A percentile compares a stretch with the other conserved stretches of the same genome.
Conservation (phyloP, 2,888 invertebrate species). For the Parthenolecanium corni region DNA sequence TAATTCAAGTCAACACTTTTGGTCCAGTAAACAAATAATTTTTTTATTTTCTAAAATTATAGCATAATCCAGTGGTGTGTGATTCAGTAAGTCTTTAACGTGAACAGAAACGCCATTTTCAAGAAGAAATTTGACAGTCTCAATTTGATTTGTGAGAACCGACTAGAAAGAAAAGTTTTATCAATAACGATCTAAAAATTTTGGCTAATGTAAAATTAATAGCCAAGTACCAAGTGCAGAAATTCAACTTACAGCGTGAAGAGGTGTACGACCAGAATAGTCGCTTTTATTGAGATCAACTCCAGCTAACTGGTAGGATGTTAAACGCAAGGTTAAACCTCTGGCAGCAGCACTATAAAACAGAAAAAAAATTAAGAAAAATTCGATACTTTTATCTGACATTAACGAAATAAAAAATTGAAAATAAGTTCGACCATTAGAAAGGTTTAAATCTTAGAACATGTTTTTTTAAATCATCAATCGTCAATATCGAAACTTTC, state of each 20-base stretch:
- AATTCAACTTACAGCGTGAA: slow-evolving; percentile 53
- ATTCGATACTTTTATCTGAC: background rate
- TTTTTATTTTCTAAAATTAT: slow-evolving; percentile 17
- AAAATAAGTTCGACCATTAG: no score
- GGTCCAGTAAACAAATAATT: no score
- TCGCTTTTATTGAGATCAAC: slow-evolving; percentile 53
- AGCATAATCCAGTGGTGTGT: slow-evolving; percentile 49
- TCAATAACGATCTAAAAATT: slow-evolving; percentile 1
- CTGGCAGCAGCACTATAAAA: slow-evolving; percentile 46
- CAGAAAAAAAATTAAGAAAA: background rate
- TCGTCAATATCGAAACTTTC: no score
- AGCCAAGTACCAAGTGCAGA: no score
- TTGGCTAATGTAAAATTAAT: background rate
- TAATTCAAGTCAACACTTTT: no score
- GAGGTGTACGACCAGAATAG: slow-evolving; percentile 51
- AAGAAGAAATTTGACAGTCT: slow-evolving; percentile 45
- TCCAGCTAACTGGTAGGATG: slow-evolving; percentile 54
- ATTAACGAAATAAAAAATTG: no score
- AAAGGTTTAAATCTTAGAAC: no score
- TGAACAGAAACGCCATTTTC: slow-evolving; percentile 40
- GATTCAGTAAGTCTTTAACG: slow-evolving; percentile 44
- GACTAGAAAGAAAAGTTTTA: slow-evolving; percentile 40
- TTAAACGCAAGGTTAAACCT: slow-evolving; percentile 47
- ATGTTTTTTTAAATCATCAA: no score
- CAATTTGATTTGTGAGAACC: slow-evolving; percentile 46